A percentile compares a stretch with the other conserved stretches of the same genome.
These are phyloP conservation scores for Epirrhoe tristata DNA, from an alignment of 2,888 invertebrate species.

Conservation along the genomic window DNA sequence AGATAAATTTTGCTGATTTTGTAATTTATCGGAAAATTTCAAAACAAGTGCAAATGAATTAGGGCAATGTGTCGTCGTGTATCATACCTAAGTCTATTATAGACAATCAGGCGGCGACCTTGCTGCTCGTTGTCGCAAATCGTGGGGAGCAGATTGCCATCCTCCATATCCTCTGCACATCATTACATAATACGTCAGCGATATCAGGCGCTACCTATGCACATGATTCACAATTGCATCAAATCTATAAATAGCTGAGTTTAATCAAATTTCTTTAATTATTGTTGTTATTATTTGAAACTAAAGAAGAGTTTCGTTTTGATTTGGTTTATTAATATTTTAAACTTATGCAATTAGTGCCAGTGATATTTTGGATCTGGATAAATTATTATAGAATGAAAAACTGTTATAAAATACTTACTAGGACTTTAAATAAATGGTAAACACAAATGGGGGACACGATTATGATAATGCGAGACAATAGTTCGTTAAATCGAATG, in stretches of 20 bases:
- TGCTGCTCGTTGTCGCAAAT: slow-evolving; percentile 81
- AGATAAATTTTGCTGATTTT: neutral
- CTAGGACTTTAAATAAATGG: neutral
- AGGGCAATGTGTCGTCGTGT: slow-evolving; percentile 72
- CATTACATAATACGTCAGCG: slow-evolving; percentile 68
- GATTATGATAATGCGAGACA: neutral
- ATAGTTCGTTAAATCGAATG: too few species aligned
- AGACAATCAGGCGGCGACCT: slow-evolving; percentile 82
- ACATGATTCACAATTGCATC: slow-evolving; percentile 14
- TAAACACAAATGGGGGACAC: neutral
- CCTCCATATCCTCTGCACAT: slow-evolving; percentile 80
- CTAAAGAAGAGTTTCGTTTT: too few species aligned
- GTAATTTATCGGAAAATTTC: slow-evolving; percentile 18
- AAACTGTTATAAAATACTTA: neutral
- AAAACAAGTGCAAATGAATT: slow-evolving; percentile 61
- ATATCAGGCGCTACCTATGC: slow-evolving; percentile 28
- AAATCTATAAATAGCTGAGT: too few species aligned
- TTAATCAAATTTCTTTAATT: too few species aligned
- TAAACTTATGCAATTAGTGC: too few species aligned
- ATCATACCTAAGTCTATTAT: slow-evolving; percentile 77
- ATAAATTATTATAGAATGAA: neutral
- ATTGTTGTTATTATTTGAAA: too few species aligned
- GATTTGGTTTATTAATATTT: too few species aligned
- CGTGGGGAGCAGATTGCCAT: slow-evolving; percentile 82
- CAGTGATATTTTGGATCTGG: neutral